Conservation (phyloP, 2,113 vertebrate genomes). For the Centropristis striata region DNA sequence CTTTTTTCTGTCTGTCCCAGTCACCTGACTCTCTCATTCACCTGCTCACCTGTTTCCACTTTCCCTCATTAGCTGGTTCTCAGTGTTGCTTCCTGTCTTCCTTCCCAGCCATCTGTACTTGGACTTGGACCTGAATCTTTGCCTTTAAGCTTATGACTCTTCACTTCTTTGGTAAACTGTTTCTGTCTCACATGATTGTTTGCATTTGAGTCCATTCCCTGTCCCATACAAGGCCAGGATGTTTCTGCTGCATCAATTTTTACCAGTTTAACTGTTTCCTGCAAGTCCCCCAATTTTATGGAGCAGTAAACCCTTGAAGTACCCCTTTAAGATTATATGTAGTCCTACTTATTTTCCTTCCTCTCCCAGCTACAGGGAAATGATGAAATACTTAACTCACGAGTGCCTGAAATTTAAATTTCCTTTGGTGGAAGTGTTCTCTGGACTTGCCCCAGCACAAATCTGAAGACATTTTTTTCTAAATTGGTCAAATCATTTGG, state of each 20-base stretch:
- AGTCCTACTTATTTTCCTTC: background rate
- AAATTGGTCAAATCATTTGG: no score
- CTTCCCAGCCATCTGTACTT: background rate
- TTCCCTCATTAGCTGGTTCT: background rate
- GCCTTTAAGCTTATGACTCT: background rate
- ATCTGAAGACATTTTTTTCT: no score
- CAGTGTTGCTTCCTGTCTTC: background rate
- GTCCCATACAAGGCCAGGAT: background rate
- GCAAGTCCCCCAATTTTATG: background rate
- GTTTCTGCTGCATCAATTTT: background rate
- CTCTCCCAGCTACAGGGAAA: background rate
- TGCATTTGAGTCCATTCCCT: no score
- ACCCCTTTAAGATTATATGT: background rate
- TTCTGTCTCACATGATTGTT: background rate
- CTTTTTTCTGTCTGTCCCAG: background rate
- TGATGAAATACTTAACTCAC: background rate
- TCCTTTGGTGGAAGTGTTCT: no score
- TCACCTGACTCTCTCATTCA: background rate
- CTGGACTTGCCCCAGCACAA: no score
- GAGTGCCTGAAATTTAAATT: no score
- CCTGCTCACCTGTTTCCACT: background rate
- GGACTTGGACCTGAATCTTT: background rate
- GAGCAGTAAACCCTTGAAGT: background rate
- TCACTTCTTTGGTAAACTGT: background rate
- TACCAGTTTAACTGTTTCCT: background rate